phyloP scores from a whole-genome alignment of 2,888 invertebrate genomes.

The Phymatocera aterrima region DNA sequence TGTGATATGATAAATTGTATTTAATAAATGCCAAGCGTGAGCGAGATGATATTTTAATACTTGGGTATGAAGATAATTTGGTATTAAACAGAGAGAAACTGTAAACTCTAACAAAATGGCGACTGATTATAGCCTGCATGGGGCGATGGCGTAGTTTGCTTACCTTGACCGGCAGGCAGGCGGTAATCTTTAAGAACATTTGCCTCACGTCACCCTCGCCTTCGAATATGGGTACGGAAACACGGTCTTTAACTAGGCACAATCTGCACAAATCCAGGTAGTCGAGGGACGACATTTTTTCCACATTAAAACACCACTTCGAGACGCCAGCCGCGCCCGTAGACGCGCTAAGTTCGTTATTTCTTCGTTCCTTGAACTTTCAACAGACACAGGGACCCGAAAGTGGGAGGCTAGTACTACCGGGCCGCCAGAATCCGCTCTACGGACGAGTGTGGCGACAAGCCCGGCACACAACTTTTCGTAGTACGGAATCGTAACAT shows the following conservation, averaged over 20 bases:
- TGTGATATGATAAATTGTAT: not conserved
- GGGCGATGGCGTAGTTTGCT: conserved; percentile 67
- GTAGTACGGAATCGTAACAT: no score
- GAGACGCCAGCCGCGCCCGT: conserved; percentile 69
- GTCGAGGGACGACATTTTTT: conserved; percentile 72
- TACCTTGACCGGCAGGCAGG: conserved; percentile 87
- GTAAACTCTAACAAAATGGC: conserved; percentile 66
- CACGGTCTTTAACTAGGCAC: conserved; percentile 76
- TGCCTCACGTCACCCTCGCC: conserved; percentile 80
- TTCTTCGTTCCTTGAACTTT: conserved; percentile 23
- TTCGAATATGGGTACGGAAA: conserved; percentile 83
- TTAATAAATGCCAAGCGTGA: not conserved
- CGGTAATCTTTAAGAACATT: conserved; percentile 82
- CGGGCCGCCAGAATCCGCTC: conserved; percentile 29
- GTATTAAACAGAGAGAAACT: not conserved
- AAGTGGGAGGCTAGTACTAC: conserved; percentile 28
- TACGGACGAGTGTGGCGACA: conserved; percentile 14
- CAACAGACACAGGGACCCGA: not conserved
- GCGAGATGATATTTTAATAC: not conserved
- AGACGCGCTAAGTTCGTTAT: conserved; percentile 60
- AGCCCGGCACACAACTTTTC: no score
- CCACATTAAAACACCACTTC: conserved; percentile 66
- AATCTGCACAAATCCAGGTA: conserved; percentile 73
- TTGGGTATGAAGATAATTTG: not conserved
- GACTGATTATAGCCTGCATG: conserved; percentile 48